Base-by-base conservation (phyloP, 2,113 vertebrate genomes). In the Synodontis membranacea region DNA sequence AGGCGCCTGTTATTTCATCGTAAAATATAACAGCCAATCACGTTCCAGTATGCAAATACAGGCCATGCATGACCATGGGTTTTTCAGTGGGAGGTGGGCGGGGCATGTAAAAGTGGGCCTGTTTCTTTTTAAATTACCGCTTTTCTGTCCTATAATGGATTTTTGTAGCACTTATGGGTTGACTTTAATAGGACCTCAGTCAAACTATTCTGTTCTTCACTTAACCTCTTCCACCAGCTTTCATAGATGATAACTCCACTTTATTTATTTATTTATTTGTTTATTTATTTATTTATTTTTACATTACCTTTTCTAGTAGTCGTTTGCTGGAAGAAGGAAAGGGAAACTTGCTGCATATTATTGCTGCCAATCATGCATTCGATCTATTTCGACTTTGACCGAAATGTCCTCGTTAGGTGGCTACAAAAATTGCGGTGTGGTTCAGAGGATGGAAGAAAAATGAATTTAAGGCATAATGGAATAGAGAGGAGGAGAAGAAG, bases 341-440 rank as follows among this genome's bases (percentile, higher is more conserved):
- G 78, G 72, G 84, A 34, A 93, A 95, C 93, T 94, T 94, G 92
- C 86, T 91, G 90, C 91, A 91, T 90, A 90, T 84, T 92, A 91
- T 54, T 54, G 83, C 90, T 85, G 72, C 72, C 83, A 83, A 87
- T 88, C 84, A 81, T 72, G 93, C 21, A 78, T 92, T 91, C 93
- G 95, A 95, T 94, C 94, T 94, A 95, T 94, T 75, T 75, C 2
- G 1, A 91, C 93, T 90, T 91, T 94, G 94, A 95, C 94, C 95
- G 94, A 93, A 94, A 94, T 94, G 94, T 94, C 93, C 95, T 95
- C 94, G 95, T 96, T 96, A 95, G 94, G 93, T 93, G 91, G 92
- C 91, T 91, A 89, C 91, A 93, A 93, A 93, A 92, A 93, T 92
- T 37, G 91, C 90, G 86, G 86, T 80, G 84, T 62, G 88, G 82